phyloP scores from a whole-genome alignment of 2,888 invertebrate genomes.

The Artemia sp. region DNA sequence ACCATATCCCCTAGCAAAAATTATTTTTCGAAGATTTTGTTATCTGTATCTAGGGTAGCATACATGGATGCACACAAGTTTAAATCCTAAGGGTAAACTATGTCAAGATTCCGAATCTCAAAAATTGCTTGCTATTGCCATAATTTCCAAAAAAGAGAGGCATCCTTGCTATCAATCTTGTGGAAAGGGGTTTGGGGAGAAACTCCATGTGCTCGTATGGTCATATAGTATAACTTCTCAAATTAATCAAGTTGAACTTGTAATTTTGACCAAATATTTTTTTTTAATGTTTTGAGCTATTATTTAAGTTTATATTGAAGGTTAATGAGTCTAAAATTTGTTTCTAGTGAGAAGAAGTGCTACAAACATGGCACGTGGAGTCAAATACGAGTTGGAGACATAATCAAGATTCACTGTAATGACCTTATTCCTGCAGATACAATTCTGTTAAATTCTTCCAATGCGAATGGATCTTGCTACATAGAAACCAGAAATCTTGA shows the following conservation, averaged over 20 bases:
- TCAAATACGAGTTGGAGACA: constrained; percentile 76
- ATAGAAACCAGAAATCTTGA: constrained; percentile 92
- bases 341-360: constrained; percentile 51
- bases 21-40: not conserved
- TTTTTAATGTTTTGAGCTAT: constrained; percentile 23
- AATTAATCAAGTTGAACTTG: too few relatives aligned
- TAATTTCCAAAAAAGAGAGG: too few relatives aligned
- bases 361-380: constrained; percentile 76
- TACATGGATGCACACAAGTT: too few relatives aligned
- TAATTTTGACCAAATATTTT: too few relatives aligned
- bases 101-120: too few relatives aligned
- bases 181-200: too few relatives aligned
- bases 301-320: constrained; percentile 8
- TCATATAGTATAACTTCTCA: too few relatives aligned
- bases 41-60: too few relatives aligned
- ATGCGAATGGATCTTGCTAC: constrained; percentile 71
- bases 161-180: too few relatives aligned
- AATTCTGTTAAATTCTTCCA: constrained; percentile 68
- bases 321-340: constrained; percentile 25
- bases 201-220: too few relatives aligned
- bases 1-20: not conserved
- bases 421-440: constrained; percentile 93
- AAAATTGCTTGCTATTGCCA: too few relatives aligned
- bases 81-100: too few relatives aligned
- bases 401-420: constrained; percentile 87